Conservation (phyloP, 1,140 invertebrate genomes). For the Armadillidium nasatum region DNA sequence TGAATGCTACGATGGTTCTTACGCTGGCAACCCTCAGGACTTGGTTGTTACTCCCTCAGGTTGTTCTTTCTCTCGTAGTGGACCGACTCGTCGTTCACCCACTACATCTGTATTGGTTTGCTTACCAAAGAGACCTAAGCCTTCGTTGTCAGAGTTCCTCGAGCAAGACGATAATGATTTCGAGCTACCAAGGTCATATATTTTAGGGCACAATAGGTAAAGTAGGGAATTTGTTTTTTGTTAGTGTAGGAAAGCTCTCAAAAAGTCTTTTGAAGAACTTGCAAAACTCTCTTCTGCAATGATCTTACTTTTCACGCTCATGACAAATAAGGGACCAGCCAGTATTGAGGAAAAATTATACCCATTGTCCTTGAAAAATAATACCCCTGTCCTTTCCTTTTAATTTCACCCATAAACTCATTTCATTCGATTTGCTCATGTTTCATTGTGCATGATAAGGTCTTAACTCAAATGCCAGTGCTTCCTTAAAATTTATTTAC, state of each 20-base stretch:
- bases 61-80: slow-evolving; percentile 62
- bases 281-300: not conserved
- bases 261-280: too few species aligned
- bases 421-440: too few species aligned
- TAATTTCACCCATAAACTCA: too few species aligned
- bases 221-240: too few species aligned
- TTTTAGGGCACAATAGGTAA: slow-evolving; percentile 82
- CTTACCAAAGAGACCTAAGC: slow-evolving; percentile 65
- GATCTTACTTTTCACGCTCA: not conserved
- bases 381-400: too few species aligned
- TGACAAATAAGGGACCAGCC: not conserved
- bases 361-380: too few species aligned
- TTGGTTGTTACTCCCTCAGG: slow-evolving; percentile 66
- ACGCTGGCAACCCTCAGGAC: slow-evolving; percentile 89
- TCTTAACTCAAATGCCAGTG: too few species aligned
- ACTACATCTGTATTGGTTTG: slow-evolving; percentile 87
- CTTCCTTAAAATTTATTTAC: too few species aligned
- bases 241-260: too few species aligned
- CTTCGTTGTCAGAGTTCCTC: slow-evolving; percentile 75
- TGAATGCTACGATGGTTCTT: slow-evolving; percentile 90
- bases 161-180: slow-evolving; percentile 50
- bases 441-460: too few species aligned
- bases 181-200: slow-evolving; percentile 73
- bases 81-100: slow-evolving; percentile 74
- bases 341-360: too few species aligned